Percentiles rank a stretch among this genome's conserved stretches.
Evolutionary conservation across 1,140 invertebrate genomes (phyloP).

Genomic region (Triops cancriformis): DNA sequence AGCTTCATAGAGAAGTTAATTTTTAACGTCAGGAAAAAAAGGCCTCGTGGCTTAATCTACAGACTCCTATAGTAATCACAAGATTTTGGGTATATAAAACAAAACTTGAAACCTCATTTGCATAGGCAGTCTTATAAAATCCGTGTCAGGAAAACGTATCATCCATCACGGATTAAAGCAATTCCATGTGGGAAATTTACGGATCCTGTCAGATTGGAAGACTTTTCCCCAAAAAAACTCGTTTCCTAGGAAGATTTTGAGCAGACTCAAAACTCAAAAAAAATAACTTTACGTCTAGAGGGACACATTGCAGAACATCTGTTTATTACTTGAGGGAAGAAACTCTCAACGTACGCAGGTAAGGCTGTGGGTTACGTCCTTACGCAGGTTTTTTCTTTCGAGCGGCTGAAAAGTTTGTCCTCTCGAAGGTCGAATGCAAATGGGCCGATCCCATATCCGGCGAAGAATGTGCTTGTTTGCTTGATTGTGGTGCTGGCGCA

Average conservation of each 20-base stretch:
- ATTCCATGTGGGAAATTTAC: not conserved
- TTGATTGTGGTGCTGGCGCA: not conserved
- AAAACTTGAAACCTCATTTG: not conserved
- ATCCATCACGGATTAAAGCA: not conserved
- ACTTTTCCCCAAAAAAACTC: not conserved
- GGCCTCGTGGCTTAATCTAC: not conserved
- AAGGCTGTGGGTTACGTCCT: not conserved
- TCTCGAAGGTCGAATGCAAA: constrained; percentile 1
- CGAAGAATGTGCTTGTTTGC: not conserved
- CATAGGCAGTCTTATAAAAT: not conserved
- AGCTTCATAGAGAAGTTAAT: not conserved
- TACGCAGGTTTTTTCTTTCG: not conserved
- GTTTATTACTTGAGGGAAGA: no score
- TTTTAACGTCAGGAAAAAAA: not conserved
- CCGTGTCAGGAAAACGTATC: not conserved
- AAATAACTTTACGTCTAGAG: no score
- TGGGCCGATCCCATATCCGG: constrained; percentile 5
- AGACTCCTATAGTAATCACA: not conserved
- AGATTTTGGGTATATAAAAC: not conserved
- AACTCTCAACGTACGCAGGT: not conserved
- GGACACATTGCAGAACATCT: no score
- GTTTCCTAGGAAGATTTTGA: not conserved
- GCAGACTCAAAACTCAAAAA: no score
- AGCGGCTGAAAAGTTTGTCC: not conserved
- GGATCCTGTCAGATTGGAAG: not conserved